phyloP scores from a whole-genome alignment of 2,888 invertebrate genomes.

The Eupithecia abbreviata region DNA sequence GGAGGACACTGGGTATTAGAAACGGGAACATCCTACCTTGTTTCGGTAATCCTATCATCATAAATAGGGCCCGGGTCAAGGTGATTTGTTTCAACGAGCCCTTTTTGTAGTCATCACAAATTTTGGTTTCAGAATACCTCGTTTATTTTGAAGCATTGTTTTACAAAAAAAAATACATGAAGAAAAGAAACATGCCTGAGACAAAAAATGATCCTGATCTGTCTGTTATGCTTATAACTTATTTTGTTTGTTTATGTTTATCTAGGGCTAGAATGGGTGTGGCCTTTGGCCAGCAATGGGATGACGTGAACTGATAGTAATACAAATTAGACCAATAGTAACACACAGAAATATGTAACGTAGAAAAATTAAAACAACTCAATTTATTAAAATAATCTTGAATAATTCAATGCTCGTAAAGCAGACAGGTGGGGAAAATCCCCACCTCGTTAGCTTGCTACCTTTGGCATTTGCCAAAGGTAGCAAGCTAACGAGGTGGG shows the following conservation, averaged over 20 bases:
- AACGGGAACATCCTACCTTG: not conserved
- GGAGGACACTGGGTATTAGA: not conserved
- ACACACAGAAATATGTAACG: no score
- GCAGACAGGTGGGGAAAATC: not conserved
- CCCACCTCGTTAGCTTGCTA: no score
- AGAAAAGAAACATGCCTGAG: not conserved
- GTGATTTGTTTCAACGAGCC: not conserved
- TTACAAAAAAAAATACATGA: not conserved
- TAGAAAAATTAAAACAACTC: no score
- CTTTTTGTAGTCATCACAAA: not conserved
- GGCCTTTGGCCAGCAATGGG: not conserved
- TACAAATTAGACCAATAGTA: not conserved
- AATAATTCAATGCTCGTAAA: not conserved
- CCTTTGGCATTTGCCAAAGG: no score
- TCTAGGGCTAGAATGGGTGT: slow-evolving; percentile 1
- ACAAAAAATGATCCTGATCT: not conserved
- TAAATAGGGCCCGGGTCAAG: not conserved
- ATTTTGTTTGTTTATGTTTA: not conserved
- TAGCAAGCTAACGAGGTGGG: not conserved
- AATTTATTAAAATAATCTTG: no score
- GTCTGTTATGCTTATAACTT: not conserved
- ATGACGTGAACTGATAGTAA: not conserved
- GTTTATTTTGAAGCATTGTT: not conserved
- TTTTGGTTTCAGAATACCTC: not conserved
- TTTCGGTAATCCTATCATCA: not conserved